Base-by-base conservation (phyloP, 1,140 invertebrate genomes). In the Drosophila kanapiae region DNA sequence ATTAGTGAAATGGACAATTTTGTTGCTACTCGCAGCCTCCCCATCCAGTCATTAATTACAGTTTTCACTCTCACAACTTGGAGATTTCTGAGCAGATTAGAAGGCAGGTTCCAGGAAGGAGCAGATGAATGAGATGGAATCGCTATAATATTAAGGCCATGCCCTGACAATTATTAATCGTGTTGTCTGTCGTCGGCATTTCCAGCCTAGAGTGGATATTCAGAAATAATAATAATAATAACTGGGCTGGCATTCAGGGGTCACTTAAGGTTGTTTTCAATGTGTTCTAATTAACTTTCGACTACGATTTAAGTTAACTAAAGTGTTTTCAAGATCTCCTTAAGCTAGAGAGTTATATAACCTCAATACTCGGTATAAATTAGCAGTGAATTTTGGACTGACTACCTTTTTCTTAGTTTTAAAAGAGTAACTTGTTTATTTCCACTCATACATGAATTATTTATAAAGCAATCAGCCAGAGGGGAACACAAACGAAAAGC, bases 1-100 rank as follows among this genome's bases (percentile, higher is more conserved):
- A 90, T 90, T 90, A 88, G 85, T 82, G 76, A 85, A 91, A 91
- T 80, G 71, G 75, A 77, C 86, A 85, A 75, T 90, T 90, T 68
- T 78, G 70, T 75, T 81, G 51, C 59, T 64, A 43, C 59, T 9
- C 13, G 18, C 48, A 61, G 53, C 58, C 67, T 37, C 38, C 13
- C 31, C 23, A 23, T 23, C 6, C 38, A 27, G 57, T 51, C 86
- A 90, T 90, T 90, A 90, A 90, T 90, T 90, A 90, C 78, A 74
- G 81, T 85, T 91, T 82, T 85, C 82, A 90, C 67, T 82, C 63
- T 69, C 60, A 13, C 35, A 38, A 8, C 23, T 47, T 37, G 47
- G 45, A 74, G 60, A 65, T 80, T 77, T 60, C 42, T 27, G 27
- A 33, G 40, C 27, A 60, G 70, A 74, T 72, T 70, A 45, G 45